These are phyloP conservation scores for Argopecten irradians DNA, from an alignment of 1,140 invertebrate species.

Conservation along the genomic window DNA sequence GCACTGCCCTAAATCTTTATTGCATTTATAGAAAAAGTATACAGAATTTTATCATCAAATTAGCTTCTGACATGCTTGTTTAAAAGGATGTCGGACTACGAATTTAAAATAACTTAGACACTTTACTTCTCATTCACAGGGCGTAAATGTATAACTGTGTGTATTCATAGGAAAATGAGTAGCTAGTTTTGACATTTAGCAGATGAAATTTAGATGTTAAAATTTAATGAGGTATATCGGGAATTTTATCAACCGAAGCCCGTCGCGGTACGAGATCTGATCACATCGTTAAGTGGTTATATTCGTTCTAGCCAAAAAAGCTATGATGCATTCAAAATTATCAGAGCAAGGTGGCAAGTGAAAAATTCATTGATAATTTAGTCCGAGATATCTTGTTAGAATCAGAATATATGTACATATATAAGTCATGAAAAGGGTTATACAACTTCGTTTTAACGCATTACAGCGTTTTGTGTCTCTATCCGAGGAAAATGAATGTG, in stretches of 20 bases:
- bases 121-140: background rate
- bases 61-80: slow-evolving; percentile 21
- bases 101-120: slow-evolving; percentile 19
- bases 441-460: background rate
- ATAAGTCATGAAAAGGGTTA: background rate
- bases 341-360: slow-evolving; percentile 11
- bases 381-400: background rate
- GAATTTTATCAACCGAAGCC: background rate
- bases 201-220: slow-evolving; percentile 12
- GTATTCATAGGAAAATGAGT: background rate
- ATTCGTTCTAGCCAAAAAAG: background rate
- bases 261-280: background rate
- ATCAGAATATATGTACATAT: background rate
- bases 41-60: background rate
- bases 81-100: background rate
- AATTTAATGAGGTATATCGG: slow-evolving; percentile 2
- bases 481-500: background rate
- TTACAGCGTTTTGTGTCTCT: background rate
- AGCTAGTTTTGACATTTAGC: background rate
- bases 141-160: background rate
- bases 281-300: background rate
- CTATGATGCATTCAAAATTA: background rate
- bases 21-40: slow-evolving; percentile 7
- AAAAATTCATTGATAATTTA: slow-evolving; percentile 19
- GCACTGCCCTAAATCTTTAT: background rate